phyloP scores from a whole-genome alignment of 1,140 invertebrate genomes.

The Habropoda laboriosa region DNA sequence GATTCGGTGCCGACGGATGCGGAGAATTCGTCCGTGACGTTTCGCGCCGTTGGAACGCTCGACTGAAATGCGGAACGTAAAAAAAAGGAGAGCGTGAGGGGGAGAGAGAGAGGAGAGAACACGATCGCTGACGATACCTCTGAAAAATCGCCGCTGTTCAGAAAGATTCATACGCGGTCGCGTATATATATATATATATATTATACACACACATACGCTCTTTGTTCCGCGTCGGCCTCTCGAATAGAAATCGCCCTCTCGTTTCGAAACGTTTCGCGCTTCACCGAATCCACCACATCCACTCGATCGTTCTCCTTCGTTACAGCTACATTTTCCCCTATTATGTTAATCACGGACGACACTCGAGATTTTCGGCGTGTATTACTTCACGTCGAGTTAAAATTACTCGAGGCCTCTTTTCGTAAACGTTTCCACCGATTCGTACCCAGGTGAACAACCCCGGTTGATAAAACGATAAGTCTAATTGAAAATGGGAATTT shows the following conservation, averaged over 20 bases:
- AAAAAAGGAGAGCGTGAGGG: neutral
- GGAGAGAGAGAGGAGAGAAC: neutral
- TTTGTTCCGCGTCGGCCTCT: conserved; percentile 11
- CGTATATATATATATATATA: no score
- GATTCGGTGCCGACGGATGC: conserved; percentile 50
- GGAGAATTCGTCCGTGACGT: conserved; percentile 64
- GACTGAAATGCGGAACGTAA: conserved; percentile 9
- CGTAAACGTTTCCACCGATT: neutral
- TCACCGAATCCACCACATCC: neutral
- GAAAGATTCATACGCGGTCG: conserved; percentile 57
- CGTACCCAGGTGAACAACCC: neutral
- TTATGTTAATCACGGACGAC: conserved; percentile 11
- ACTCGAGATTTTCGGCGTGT: neutral
- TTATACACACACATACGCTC: no score
- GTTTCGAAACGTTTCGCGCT: neutral
- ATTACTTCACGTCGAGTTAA: neutral
- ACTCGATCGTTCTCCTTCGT: neutral
- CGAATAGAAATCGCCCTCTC: neutral
- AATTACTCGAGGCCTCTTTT: neutral
- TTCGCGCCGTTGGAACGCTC: conserved; percentile 48
- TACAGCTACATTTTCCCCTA: neutral
- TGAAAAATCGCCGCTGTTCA: conserved; percentile 57
- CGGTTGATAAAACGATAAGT: no score
- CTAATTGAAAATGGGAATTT: no score
- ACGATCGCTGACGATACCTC: conserved; percentile 58